Evolutionary conservation across 2,113 vertebrate genomes (phyloP).

Genomic region (Phasianus colchicus): DNA sequence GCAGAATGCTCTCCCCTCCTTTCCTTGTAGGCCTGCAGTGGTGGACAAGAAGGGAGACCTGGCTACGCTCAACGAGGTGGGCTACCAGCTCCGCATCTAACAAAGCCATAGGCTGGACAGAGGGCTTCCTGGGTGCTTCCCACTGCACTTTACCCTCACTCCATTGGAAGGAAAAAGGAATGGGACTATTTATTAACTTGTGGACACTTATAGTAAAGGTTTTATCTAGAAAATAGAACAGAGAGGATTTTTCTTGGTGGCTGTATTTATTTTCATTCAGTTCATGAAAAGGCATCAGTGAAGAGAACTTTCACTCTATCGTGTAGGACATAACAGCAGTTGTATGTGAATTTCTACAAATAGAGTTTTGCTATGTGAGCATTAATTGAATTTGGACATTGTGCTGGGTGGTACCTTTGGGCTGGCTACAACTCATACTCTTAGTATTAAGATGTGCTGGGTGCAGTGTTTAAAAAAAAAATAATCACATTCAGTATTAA

Average conservation of each 20-base stretch:
- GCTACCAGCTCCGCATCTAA: slow-evolving; percentile 96
- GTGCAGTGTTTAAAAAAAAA: slow-evolving; percentile 25
- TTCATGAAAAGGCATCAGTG: slow-evolving; percentile 15
- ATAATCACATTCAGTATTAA: slow-evolving; percentile 36
- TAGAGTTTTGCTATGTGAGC: slow-evolving; percentile 15
- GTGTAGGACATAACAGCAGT: slow-evolving; percentile 28
- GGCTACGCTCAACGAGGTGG: slow-evolving; percentile 87
- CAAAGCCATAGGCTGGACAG: background rate
- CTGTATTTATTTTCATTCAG: slow-evolving; percentile 41
- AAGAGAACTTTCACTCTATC: slow-evolving; percentile 23
- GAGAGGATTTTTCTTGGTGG: background rate
- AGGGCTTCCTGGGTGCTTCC: slow-evolving; percentile 70
- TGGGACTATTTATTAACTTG: slow-evolving; percentile 62
- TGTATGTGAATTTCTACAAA: slow-evolving; percentile 17
- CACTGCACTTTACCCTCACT: slow-evolving; percentile 73
- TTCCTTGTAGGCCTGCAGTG: slow-evolving; percentile 82
- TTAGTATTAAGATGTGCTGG: slow-evolving; percentile 43
- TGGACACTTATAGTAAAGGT: slow-evolving; percentile 49
- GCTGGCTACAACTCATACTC: background rate
- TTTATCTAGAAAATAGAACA: slow-evolving; percentile 53
- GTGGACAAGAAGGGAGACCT: slow-evolving; percentile 90
- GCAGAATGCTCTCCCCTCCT: background rate
- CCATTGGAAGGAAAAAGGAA: slow-evolving; percentile 42
- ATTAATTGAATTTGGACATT: slow-evolving; percentile 48
- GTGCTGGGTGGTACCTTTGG: slow-evolving; percentile 48